Base-by-base conservation (phyloP, 2,113 vertebrate species). In the Tylochromis polylepis region DNA sequence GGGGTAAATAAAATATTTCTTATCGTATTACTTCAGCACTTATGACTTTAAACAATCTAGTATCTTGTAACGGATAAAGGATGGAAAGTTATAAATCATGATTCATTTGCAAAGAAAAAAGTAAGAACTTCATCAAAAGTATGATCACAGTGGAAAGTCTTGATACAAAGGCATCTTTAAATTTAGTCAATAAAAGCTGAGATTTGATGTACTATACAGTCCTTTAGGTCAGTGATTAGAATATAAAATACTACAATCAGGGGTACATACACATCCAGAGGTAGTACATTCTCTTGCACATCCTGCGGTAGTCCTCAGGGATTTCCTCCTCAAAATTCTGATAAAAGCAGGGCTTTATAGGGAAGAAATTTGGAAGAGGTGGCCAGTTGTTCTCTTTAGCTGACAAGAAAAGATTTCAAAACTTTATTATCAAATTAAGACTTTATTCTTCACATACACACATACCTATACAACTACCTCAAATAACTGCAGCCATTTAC, bases 261-360 rank as follows among this genome's bases (percentile, higher is more conserved):
- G 5, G 36, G 1, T 60, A 98, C 93, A 8, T 93, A 99, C 99
- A 91, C 98, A 99, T 99, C 99, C 99, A 99, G 70, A 99, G 95
- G 95, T 99, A 99, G 93, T 99, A 99, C 27, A 99, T 97, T 96
- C 98, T 99, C 96, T 97, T 99, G 97, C 98, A 99, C 90, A 97
- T 96, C 89, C 96, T 93, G 91, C 98, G 98, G 92, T 97, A 98
- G 70, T 98, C 97, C 0, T 97, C 96, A 2, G 99, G 98, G 91
- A 99, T 99, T 41, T 99, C 99, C n/a, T 96, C 96, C 29, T 97
- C 96, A 88, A 99, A 98, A 87, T 99, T 97, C 95, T 99, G 99
- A 56, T 99, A 98, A 95, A 99, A 99, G 88, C 98, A 99, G 0
- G 98, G 98, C 86, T 97, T 99, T 92, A 99, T 91, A 0, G 98